These are phyloP conservation scores for Sebastolobus alascanus DNA, from an alignment of 2,797 vertebrate genomes.

Conservation along the genomic window DNA sequence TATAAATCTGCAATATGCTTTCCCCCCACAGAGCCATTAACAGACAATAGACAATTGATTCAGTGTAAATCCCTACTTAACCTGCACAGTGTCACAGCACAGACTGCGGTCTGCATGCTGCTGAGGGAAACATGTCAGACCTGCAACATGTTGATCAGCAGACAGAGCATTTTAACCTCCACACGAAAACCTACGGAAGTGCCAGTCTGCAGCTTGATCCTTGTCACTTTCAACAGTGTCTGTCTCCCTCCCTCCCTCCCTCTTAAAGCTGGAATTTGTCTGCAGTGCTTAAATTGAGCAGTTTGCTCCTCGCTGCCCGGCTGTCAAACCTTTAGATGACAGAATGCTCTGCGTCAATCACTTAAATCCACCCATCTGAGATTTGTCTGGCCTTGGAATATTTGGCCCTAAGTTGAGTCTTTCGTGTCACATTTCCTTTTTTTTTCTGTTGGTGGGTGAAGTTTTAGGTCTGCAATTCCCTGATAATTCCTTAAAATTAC, in stretches of 20 bases:
- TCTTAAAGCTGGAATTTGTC: background rate
- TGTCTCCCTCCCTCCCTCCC: background rate
- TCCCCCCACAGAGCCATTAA: constrained; percentile 71
- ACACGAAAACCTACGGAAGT: background rate
- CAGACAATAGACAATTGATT: constrained; percentile 82
- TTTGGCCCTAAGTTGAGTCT: background rate
- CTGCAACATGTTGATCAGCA: constrained; percentile 30
- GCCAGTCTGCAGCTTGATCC: background rate
- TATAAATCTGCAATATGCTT: constrained; percentile 80
- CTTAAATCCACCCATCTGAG: background rate
- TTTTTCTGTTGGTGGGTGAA: background rate
- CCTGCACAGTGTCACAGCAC: constrained; percentile 58
- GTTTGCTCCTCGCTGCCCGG: background rate
- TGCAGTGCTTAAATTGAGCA: background rate
- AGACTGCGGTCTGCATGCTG: constrained; percentile 17
- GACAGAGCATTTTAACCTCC: constrained; percentile 5
- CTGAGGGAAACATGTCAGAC: constrained; percentile 24
- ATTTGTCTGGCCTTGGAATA: background rate
- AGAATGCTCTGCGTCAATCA: background rate
- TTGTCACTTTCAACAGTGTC: background rate
- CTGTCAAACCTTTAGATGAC: background rate
- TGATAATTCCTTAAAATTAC: background rate
- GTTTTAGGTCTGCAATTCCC: background rate
- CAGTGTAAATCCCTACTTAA: constrained; percentile 81
- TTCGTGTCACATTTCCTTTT: background rate